Percentiles rank a stretch among this genome's conserved stretches.
Evolutionary conservation across 1,140 invertebrate genomes (phyloP).

Genomic region (Drosophila burlai): DNA sequence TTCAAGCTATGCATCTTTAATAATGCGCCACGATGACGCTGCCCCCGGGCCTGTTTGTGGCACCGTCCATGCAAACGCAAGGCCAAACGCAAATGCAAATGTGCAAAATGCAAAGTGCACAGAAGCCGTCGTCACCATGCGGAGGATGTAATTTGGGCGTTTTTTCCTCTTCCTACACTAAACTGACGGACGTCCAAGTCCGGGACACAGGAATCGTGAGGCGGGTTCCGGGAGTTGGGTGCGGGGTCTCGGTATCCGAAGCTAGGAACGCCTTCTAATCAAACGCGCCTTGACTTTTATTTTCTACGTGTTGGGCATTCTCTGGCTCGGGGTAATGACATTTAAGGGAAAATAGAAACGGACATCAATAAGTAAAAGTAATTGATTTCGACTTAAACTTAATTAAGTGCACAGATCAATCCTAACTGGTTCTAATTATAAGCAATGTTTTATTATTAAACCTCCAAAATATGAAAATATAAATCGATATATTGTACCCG

Average conservation of each 20-base stretch:
- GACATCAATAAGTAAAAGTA: not conserved
- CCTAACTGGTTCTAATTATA: not conserved
- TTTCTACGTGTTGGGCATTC: conserved; percentile 19
- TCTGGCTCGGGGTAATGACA: not conserved
- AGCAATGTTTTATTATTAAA: not conserved
- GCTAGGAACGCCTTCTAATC: conserved; percentile 64
- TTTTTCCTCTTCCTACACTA: conserved; percentile 52
- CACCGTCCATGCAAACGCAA: conserved; percentile 62
- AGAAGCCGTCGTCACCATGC: conserved; percentile 26
- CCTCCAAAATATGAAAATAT: too few species aligned
- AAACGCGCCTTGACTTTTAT: conserved; percentile 43
- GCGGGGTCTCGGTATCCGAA: not conserved
- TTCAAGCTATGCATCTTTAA: conserved; percentile 82
- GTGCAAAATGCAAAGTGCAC: conserved; percentile 64
- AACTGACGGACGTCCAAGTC: conserved; percentile 55
- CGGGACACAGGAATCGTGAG: not conserved
- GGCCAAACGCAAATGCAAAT: conserved; percentile 60
- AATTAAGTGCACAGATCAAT: not conserved
- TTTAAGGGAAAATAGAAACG: not conserved
- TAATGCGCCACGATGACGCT: conserved; percentile 65
- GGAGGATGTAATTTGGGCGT: conserved; percentile 57
- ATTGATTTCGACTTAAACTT: not conserved
- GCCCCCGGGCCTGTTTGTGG: conserved; percentile 71
- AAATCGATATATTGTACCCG: accelerated
- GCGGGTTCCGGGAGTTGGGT: not conserved